phyloP scores from a whole-genome alignment of 2,888 invertebrate species.

The Drosophila cyrtoloma region DNA sequence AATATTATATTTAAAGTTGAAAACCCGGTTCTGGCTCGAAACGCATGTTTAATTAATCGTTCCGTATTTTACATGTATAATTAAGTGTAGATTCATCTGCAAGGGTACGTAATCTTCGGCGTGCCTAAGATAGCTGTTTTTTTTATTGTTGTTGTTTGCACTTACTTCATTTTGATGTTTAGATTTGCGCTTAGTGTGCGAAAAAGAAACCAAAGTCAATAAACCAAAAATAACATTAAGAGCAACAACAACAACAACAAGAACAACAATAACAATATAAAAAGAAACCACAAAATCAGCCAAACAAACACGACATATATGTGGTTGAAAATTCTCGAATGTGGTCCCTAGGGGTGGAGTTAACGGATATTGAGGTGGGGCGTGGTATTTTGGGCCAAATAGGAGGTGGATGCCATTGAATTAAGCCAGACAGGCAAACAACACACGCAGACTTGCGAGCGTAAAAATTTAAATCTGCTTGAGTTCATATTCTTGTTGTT shows the following conservation, averaged over 20 bases:
- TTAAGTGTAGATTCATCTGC: background rate
- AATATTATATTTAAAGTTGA: background rate
- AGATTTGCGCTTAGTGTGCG: conserved; percentile 69
- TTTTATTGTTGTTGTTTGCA: conserved; percentile 54
- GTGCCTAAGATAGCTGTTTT: background rate
- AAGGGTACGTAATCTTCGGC: background rate
- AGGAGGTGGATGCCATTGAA: conserved; percentile 27
- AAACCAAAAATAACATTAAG: conserved; percentile 49
- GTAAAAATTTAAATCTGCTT: conserved; percentile 50
- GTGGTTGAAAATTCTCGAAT: conserved; percentile 28
- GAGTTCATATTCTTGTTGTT: conserved; percentile 11
- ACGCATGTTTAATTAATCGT: background rate
- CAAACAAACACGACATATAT: conserved; percentile 39
- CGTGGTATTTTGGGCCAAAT: conserved; percentile 16
- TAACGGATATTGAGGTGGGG: conserved; percentile 7
- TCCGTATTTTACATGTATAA: background rate
- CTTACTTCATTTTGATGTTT: conserved; percentile 67
- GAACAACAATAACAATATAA: conserved; percentile 22
- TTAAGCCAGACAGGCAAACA: conserved; percentile 38
- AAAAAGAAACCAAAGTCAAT: conserved; percentile 75
- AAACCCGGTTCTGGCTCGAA: background rate
- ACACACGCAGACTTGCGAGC: conserved; percentile 14
- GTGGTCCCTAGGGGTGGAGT: conserved; percentile 24
- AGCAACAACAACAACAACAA: conserved; percentile 8
- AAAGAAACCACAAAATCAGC: conserved; percentile 31